Percentiles rank a stretch among this genome's conserved stretches.
phyloP scores from a whole-genome alignment of 2,888 invertebrate genomes.

The Cephus spinipes region DNA sequence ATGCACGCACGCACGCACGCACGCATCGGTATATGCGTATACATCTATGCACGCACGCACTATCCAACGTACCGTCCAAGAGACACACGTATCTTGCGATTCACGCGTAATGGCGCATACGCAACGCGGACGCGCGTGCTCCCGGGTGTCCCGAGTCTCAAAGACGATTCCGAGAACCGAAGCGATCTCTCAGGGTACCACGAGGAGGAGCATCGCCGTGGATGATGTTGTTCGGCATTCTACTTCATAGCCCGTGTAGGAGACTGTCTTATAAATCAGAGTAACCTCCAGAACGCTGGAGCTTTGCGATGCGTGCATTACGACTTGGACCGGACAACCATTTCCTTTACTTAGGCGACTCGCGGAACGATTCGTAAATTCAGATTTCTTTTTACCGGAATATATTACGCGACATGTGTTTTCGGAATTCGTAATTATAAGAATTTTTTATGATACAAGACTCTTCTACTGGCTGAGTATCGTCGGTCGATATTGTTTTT shows the following conservation, averaged over 20 bases:
- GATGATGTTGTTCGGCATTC: constrained; percentile 34
- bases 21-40: not conserved
- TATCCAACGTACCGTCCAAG: constrained; percentile 23
- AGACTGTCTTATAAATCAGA: constrained; percentile 51
- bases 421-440: not conserved
- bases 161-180: constrained; percentile 40
- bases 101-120: constrained; percentile 46
- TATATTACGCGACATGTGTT: not conserved
- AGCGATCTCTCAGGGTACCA: constrained; percentile 35
- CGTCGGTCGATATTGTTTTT: not conserved
- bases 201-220: constrained; percentile 24
- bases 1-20: not conserved
- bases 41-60: not conserved
- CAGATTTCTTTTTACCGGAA: not conserved
- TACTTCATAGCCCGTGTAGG: constrained; percentile 28
- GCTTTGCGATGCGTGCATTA: constrained; percentile 34
- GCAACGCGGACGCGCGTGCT: constrained; percentile 16
- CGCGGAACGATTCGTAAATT: not conserved
- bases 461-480: not conserved
- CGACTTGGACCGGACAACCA: not conserved
- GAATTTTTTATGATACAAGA: not conserved
- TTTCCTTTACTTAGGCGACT: not conserved
- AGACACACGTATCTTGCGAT: constrained; percentile 42
- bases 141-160: constrained; percentile 29
- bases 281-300: constrained; percentile 42